phyloP scores from a whole-genome alignment of 2,797 vertebrate species.

The Sphenopsis melanotis region DNA sequence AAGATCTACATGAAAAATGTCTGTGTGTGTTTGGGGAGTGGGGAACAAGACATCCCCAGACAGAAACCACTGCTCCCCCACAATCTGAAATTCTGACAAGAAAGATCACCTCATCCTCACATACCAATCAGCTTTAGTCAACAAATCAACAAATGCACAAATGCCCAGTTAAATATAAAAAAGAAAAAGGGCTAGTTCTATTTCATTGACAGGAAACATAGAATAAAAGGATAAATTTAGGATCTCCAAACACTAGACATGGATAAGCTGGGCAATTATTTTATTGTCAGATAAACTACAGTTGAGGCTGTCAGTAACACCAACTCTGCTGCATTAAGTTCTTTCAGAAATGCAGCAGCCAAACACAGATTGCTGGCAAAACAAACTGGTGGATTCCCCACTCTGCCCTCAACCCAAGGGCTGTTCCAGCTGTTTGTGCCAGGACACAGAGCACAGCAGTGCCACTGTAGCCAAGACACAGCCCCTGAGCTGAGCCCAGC shows the following conservation, averaged over 20 bases:
- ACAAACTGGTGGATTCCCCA: not conserved
- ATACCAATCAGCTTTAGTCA: accelerated
- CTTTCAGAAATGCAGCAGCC: not conserved
- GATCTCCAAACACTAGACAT: not conserved
- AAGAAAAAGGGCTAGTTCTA: not conserved
- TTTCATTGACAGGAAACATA: not conserved
- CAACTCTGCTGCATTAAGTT: not conserved
- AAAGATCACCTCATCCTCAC: not conserved
- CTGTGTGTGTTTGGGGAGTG: accelerated
- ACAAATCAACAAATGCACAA: not conserved
- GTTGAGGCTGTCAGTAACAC: not conserved
- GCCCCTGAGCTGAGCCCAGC: not conserved
- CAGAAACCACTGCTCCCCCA: not conserved
- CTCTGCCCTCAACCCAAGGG: not conserved
- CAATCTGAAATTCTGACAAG: not conserved
- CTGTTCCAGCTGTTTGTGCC: not conserved
- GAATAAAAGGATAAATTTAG: not conserved
- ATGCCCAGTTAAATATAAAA: not conserved
- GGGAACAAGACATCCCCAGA: not conserved
- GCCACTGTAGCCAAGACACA: not conserved
- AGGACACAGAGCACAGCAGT: accelerated
- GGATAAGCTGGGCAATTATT: not conserved
- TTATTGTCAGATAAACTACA: not conserved
- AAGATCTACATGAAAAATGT: not conserved
- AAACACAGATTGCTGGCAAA: not conserved